Conservation (phyloP, 2,113 vertebrate genomes). For the Cyanocitta stelleri region DNA sequence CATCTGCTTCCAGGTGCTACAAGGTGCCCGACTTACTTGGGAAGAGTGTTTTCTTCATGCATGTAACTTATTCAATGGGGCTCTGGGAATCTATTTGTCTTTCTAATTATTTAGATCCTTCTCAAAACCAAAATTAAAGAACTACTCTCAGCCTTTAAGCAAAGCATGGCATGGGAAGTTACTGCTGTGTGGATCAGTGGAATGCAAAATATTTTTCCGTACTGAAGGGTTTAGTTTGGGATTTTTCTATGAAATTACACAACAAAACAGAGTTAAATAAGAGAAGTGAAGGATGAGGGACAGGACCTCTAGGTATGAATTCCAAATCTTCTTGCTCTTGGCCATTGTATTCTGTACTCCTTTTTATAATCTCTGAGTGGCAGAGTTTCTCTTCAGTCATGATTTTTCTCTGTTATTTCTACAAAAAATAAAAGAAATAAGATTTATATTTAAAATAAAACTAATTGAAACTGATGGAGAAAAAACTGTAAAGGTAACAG, state of each 20-base stretch:
- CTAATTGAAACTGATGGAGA: not conserved
- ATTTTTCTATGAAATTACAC: not conserved
- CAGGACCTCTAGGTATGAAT: not conserved
- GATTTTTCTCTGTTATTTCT: not conserved
- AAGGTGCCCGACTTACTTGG: not conserved
- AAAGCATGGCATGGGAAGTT: not conserved
- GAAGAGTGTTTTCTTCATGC: not conserved
- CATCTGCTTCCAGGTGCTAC: not conserved
- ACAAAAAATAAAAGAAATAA: not conserved
- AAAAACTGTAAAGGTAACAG: not conserved
- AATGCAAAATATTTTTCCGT: not conserved
- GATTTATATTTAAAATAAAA: not conserved
- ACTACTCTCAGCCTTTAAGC: not conserved
- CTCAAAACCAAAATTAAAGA: not conserved
- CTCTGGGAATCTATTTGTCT: not conserved
- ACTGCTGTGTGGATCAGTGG: not conserved
- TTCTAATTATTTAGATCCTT: not conserved
- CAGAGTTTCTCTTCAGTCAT: not conserved
- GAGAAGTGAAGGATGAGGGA: not conserved
- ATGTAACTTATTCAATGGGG: not conserved
- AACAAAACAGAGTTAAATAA: not conserved
- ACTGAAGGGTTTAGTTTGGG: not conserved
- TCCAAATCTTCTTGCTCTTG: not conserved
- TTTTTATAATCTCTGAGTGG: not conserved
- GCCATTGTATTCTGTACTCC: not conserved